phyloP scores from a whole-genome alignment of 2,113 vertebrate genomes.

The Solea senegalensis region DNA sequence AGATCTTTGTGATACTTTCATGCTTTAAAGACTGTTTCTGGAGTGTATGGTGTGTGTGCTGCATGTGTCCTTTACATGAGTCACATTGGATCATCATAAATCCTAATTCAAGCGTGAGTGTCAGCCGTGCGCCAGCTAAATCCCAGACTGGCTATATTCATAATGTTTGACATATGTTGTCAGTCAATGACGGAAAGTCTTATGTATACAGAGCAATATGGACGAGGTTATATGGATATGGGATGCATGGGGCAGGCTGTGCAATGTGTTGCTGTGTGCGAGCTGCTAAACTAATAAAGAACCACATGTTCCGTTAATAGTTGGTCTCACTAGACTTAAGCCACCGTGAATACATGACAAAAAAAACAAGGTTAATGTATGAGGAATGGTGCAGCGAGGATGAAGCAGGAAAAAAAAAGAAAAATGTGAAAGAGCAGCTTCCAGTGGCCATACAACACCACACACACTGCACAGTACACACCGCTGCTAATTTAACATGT shows the following conservation, averaged over 20 bases:
- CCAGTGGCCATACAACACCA: background rate
- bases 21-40: background rate
- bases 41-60: too few relatives aligned
- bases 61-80: conserved; percentile 11
- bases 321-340: background rate
- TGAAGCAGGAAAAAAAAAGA: conserved; percentile 9
- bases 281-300: background rate
- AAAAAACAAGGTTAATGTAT: conserved; percentile 47
- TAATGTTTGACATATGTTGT: background rate
- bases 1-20: conserved; percentile 1
- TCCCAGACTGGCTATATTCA: conserved; percentile 3
- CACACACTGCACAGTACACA: background rate
- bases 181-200: background rate
- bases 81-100: background rate
- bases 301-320: background rate
- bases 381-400: background rate
- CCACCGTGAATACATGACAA: background rate
- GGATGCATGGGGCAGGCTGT: background rate
- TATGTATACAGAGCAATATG: background rate
- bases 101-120: conserved; percentile 4
- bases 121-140: conserved; percentile 29
- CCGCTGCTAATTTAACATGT: conserved; percentile 22
- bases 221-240: background rate
- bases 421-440: conserved; percentile 6
- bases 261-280: background rate